Base-by-base conservation (phyloP, 1,140 invertebrate genomes). In the Sycophaga agraensis region DNA sequence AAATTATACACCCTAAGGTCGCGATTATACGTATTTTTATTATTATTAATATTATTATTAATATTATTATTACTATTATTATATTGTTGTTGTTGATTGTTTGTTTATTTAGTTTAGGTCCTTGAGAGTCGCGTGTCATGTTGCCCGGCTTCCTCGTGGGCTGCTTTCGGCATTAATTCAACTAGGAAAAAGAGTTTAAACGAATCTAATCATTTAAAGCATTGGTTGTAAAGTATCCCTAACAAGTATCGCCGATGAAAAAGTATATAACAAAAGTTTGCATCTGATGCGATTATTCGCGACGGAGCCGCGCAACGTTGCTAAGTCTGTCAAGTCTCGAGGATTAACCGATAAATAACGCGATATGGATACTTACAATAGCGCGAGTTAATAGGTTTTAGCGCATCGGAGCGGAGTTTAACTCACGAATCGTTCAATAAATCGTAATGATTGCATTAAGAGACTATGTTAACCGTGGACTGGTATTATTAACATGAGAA, bases 81-180 rank as follows among this genome's bases (percentile, higher is more conserved):
- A 26, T 65, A 74, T 72, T 76, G 70, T 77, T 77, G 69, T 78
- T 79, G 74, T 77, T 78, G 71, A 6, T 77, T 79, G 73, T 77
- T 75, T 77, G 71, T 76, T 77, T 76, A 69, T 75, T 42, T 77
- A 73, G 67, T 78, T 76, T 76, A 79, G 75, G 17, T 74, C 62
- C 66, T 54, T 66, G 64, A 63, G 66, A 54, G 68, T 73, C 65
- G 46, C 63, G 43, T 24, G 74, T 72, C 71, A 78, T 71, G 72
- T 79, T 70, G 75, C 74, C 67, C 67, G 72, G 68, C 73, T 79
- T 71, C 66, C 70, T 70, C 68, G 61, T 45, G 37, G 59, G 37
- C 45, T 35, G 21, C 43, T 54, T 48, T 58, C 40, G 55, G 40
- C 26, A 45, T 43, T 40, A 57, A 42, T 34, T 42, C n/a, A 50